Conservation (phyloP, 2,797 vertebrate genomes). For the Lateolabrax maculatus region DNA sequence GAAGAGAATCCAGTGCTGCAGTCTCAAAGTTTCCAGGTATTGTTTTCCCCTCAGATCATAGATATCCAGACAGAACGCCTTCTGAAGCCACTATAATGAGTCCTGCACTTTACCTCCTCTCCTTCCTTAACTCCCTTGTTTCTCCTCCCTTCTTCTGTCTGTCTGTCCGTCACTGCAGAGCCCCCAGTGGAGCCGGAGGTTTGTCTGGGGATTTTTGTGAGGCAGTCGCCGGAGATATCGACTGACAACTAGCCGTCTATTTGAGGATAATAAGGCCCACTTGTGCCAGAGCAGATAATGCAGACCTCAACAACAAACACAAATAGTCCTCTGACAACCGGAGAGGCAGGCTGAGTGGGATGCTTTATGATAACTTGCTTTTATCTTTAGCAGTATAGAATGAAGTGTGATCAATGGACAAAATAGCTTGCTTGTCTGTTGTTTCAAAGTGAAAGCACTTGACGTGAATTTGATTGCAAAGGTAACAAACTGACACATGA, state of each 20-base stretch:
- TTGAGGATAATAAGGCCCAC: slow-evolving; percentile 76
- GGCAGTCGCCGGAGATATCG: slow-evolving; percentile 57
- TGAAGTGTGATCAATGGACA: slow-evolving; percentile 10
- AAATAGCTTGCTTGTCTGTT: neutral
- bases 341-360: slow-evolving; percentile 41
- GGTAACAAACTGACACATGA: neutral
- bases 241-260: slow-evolving; percentile 68
- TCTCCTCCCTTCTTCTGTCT: slow-evolving; percentile 28
- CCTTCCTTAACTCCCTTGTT: slow-evolving; percentile 34
- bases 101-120: slow-evolving; percentile 27
- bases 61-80: slow-evolving; percentile 49
- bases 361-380: slow-evolving; percentile 50
- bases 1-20: slow-evolving; percentile 41
- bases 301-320: slow-evolving; percentile 53
- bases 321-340: slow-evolving; percentile 51
- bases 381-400: slow-evolving; percentile 36
- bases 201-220: slow-evolving; percentile 51
- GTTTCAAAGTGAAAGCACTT: slow-evolving; percentile 16
- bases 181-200: slow-evolving; percentile 57
- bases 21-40: slow-evolving; percentile 62
- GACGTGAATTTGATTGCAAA: neutral
- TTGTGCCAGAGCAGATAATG: slow-evolving; percentile 71
- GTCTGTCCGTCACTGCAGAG: slow-evolving; percentile 51
- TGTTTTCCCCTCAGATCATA: slow-evolving; percentile 62
- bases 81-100: slow-evolving; percentile 66